Conservation (phyloP, 2,797 vertebrate species). For the Cichlasoma orientale region DNA sequence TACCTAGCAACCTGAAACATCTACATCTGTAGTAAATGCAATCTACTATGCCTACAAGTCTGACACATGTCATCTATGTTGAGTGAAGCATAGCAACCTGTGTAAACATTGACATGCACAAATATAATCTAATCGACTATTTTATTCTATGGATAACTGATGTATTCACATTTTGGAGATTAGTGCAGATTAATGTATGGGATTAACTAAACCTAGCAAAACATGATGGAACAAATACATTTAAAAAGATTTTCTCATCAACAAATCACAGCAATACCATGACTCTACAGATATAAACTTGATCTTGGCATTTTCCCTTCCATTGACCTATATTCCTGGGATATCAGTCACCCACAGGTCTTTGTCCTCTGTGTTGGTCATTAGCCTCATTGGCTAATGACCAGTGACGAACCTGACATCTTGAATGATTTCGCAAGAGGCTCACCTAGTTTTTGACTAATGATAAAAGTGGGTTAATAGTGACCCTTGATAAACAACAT, state of each 20-base stretch:
- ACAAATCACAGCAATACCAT: neutral
- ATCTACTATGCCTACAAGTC: constrained; percentile 21
- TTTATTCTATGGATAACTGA: constrained; percentile 1
- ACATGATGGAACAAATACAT: neutral
- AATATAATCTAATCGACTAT: constrained; percentile 30
- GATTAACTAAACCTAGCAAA: neutral
- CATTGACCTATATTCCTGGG: constrained; percentile 29
- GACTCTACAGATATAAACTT: neutral
- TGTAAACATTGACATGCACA: constrained; percentile 25
- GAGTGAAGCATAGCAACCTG: constrained; percentile 25
- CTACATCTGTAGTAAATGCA: constrained; percentile 13
- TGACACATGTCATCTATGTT: constrained; percentile 4
- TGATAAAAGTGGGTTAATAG: constrained; percentile 13
- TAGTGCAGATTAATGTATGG: neutral
- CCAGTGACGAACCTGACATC: neutral
- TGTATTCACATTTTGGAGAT: constrained; percentile 34
- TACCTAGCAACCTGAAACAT: constrained; percentile 54
- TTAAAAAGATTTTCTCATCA: neutral
- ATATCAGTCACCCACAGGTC: neutral
- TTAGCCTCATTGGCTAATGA: neutral
- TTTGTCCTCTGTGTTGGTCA: neutral
- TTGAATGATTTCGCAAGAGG: neutral
- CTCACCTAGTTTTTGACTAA: constrained; percentile 3
- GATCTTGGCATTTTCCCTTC: neutral
- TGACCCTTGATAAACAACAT: neutral